Base-by-base conservation (phyloP, 2,113 vertebrate species). In the Opisthocomus hoazin region DNA sequence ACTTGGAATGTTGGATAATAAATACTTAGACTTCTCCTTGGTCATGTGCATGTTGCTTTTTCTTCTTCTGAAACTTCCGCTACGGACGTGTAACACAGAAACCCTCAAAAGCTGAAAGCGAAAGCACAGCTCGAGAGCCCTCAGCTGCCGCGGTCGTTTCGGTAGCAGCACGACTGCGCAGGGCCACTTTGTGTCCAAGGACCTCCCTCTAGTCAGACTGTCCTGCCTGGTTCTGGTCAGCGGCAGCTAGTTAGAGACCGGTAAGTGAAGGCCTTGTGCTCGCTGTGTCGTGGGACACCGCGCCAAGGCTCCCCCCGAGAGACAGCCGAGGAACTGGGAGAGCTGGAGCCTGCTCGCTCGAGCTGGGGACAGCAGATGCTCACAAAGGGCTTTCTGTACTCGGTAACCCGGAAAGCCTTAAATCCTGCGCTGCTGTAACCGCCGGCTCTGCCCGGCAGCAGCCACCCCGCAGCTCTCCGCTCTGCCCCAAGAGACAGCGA, bases 1-100 rank as follows among this genome's bases (percentile, higher is more conserved):
- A 50, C 50, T 65, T 86, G 90, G 92, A 87, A 84, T 57, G 88
- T 15, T 78, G 95, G 84, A 34, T 87, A 94, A 95, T 92, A 93
- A 96, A 95, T 30, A 51, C 19, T 30, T 30, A 1, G 63, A 75
- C 69, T 90, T 60, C 90, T 90, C 75, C 88, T 89, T 93, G 89
- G 69, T 56, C 56, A 13, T 0, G 1, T 6, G 34, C 51, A 15
- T 11, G 34, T 57, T 41, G 61, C 51, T 30, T 51, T 54, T 24
- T 82, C 50, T 24, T 63, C 50, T 37, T 26, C 34, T 18, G 57
- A 56, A 54, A 16, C 5, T 27, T 74, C 15, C 13, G 6, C 1
- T 9, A 2, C 11, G 11, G 54, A 2, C 4, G 32, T 5, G 18
- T 32, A 32, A 45, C 50, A 71, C 53, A 39, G 60, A 45, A 57